Evolutionary conservation across 2,113 vertebrate genomes (phyloP).

Genomic region (Gobio gobio): DNA sequence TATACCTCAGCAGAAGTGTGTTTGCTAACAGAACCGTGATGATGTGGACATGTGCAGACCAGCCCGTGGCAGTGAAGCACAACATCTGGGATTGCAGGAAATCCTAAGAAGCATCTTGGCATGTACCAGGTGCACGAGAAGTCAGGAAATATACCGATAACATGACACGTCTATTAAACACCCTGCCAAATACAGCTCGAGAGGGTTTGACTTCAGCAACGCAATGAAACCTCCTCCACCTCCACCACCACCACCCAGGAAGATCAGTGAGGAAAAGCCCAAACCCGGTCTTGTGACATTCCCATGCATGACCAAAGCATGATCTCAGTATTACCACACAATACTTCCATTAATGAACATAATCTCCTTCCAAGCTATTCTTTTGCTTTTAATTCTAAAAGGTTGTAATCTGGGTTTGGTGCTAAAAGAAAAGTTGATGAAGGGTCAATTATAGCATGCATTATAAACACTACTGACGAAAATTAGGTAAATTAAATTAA

Average conservation of each 20-base stretch:
- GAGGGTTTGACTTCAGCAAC: not conserved
- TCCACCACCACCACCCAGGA: not conserved
- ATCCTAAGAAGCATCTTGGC: not conserved
- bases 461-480: not conserved
- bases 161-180: not conserved
- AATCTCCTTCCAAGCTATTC: conserved; percentile 9
- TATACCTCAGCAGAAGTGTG: not conserved
- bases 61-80: not conserved
- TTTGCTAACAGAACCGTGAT: not conserved
- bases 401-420: not conserved
- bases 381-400: conserved; percentile 2
- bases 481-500: no score
- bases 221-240: not conserved
- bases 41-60: not conserved
- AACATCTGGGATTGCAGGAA: not conserved
- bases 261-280: not conserved
- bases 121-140: not conserved
- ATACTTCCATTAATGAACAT: not conserved
- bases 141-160: conserved; percentile 11
- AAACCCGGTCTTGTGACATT: conserved; percentile 48
- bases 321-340: conserved; percentile 31
- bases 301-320: conserved; percentile 24
- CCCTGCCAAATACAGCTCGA: not conserved
- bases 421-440: not conserved
- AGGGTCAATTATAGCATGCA: not conserved